A percentile compares a stretch with the other conserved stretches of the same genome.
These are phyloP conservation scores for Aradus depressus DNA, from an alignment of 2,888 invertebrate genomes.

Conservation along the genomic window DNA sequence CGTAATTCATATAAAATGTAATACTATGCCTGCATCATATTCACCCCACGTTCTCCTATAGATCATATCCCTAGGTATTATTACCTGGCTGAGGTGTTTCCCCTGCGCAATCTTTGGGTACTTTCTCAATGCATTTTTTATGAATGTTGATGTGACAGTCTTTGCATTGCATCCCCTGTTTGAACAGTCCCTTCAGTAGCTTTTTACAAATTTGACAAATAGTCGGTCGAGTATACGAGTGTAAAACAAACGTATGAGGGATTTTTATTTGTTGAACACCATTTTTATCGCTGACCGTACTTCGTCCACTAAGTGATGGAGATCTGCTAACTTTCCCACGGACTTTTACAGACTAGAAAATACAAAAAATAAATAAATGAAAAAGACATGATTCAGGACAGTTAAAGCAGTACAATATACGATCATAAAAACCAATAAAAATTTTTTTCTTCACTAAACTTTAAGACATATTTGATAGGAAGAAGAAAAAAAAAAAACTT, in stretches of 20 bases:
- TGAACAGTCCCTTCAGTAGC: conserved; percentile 86
- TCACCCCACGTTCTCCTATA: neutral
- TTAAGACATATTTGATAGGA: too few relatives aligned
- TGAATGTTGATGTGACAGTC: conserved; percentile 96
- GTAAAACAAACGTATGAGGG: conserved; percentile 94
- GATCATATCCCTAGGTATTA: conserved; percentile 3
- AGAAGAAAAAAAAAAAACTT: neutral
- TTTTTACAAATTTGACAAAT: conserved; percentile 94
- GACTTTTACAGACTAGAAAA: conserved; percentile 10
- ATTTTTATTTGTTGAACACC: conserved; percentile 55
- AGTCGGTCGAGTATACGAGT: conserved; percentile 92
- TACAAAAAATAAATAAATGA: neutral
- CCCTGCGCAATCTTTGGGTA: conserved; percentile 81
- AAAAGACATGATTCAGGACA: neutral
- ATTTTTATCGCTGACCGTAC: conserved; percentile 60
- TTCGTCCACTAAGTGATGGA: conserved; percentile 56
- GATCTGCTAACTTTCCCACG: conserved; percentile 49
- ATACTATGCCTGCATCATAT: neutral
- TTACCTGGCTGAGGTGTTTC: conserved; percentile 42
- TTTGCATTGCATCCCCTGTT: conserved; percentile 93
- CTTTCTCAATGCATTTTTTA: conserved; percentile 81
- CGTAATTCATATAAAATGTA: neutral
- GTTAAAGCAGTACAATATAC: neutral
- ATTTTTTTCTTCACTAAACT: conserved; percentile 5
- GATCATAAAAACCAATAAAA: conserved; percentile 1